These are phyloP conservation scores for Myopa testacea DNA, from an alignment of 2,888 invertebrate genomes.

Conservation along the genomic window DNA sequence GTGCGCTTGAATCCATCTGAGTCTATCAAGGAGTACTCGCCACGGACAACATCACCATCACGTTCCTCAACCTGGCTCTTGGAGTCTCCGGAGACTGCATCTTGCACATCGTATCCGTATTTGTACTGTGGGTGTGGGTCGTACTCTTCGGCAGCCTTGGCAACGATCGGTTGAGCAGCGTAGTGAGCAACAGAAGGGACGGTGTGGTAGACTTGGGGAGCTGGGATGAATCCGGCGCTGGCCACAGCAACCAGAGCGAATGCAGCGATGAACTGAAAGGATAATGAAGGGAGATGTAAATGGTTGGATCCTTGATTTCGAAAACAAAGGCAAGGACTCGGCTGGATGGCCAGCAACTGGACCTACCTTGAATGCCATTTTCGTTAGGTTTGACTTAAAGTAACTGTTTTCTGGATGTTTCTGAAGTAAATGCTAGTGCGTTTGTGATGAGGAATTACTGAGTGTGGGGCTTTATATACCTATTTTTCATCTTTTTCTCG, in stretches of 20 bases:
- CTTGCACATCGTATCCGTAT: conserved; percentile 63
- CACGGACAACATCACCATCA: conserved; percentile 63
- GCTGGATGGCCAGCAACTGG: too few species aligned
- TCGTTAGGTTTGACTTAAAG: conserved; percentile 37
- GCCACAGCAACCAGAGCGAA: conserved; percentile 54
- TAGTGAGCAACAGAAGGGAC: conserved; percentile 48
- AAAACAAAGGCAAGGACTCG: background rate
- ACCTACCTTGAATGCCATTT: conserved; percentile 46
- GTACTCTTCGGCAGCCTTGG: conserved; percentile 60
- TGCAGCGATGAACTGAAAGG: conserved; percentile 48
- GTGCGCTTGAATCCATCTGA: conserved; percentile 61
- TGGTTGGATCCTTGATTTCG: background rate
- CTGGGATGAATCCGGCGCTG: conserved; percentile 59
- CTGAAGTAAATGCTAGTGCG: conserved; percentile 36
- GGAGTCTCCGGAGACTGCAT: conserved; percentile 62
- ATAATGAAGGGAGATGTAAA: background rate
- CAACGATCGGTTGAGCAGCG: conserved; percentile 46
- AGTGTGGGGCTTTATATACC: conserved; percentile 41
- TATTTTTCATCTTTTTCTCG: background rate
- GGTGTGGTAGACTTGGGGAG: conserved; percentile 47
- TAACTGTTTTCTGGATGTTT: conserved; percentile 33
- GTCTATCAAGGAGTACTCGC: conserved; percentile 64
- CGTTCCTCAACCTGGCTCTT: conserved; percentile 64
- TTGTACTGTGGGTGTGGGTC: conserved; percentile 64
- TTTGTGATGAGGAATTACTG: conserved; percentile 40